phyloP scores from a whole-genome alignment of 2,797 vertebrate species.

The Kryptolebias ocellatus region DNA sequence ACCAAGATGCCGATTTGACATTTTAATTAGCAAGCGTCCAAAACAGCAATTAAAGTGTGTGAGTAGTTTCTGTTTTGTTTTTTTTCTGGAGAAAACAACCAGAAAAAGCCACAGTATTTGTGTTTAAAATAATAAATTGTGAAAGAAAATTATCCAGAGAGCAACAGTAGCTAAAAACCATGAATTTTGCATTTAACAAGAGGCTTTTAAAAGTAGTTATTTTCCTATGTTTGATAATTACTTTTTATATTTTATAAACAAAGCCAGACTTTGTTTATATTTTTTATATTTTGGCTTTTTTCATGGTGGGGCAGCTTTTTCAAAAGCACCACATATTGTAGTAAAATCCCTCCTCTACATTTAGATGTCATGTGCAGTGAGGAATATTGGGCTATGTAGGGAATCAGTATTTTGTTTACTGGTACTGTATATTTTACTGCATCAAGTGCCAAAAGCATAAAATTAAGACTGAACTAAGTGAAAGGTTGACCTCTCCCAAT shows the following conservation, averaged over 20 bases:
- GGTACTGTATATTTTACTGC: neutral
- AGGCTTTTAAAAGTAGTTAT: neutral
- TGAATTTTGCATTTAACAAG: neutral
- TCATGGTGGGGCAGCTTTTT: too few species aligned
- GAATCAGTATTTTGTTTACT: neutral
- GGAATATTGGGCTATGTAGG: neutral
- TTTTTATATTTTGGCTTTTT: too few species aligned
- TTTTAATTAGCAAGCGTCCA: conserved; percentile 2
- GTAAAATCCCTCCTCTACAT: neutral
- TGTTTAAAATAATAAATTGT: neutral
- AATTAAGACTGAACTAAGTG: neutral
- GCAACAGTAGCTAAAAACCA: neutral
- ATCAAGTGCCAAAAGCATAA: neutral
- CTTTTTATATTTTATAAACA: neutral
- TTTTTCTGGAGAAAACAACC: neutral
- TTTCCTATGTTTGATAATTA: neutral
- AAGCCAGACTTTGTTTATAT: too few species aligned
- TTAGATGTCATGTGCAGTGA: neutral
- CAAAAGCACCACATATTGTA: neutral
- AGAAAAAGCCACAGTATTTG: neutral
- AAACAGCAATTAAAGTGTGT: neutral
- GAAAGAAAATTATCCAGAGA: neutral
- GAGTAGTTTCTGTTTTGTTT: neutral
- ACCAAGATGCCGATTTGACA: neutral
- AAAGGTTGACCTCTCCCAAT: neutral